These are phyloP conservation scores for Drosophila carrolli DNA, from an alignment of 1,140 invertebrate species.

Conservation along the genomic window DNA sequence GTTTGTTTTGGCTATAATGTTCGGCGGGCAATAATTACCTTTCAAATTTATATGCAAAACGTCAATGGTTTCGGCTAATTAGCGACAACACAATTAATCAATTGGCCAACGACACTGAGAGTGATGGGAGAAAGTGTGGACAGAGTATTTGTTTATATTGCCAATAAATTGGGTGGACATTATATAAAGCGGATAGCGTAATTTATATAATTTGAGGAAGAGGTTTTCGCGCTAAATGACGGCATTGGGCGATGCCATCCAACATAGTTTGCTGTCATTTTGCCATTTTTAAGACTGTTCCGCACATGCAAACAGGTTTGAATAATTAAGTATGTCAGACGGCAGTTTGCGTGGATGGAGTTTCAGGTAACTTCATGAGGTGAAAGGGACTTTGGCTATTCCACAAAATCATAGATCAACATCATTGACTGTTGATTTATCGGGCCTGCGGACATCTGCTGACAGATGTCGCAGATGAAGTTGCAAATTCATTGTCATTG, in stretches of 20 bases:
- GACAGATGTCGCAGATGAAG: conserved; percentile 12
- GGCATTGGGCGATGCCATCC: conserved; percentile 1
- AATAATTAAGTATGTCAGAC: background rate
- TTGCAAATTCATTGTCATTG: conserved; percentile 5
- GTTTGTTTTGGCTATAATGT: conserved; percentile 31
- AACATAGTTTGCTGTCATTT: background rate
- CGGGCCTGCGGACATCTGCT: conserved; percentile 4
- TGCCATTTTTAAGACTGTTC: conserved; percentile 11
- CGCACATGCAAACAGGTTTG: conserved; percentile 16
- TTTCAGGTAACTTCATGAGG: conserved; percentile 13
- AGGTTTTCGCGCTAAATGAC: background rate
- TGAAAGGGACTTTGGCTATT: background rate
- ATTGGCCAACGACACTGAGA: conserved; percentile 5
- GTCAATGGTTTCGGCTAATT: conserved; percentile 33
- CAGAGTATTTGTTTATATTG: background rate
- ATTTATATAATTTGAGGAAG: background rate
- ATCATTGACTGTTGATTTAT: background rate
- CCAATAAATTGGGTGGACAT: conserved; percentile 6
- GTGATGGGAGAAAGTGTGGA: conserved; percentile 24
- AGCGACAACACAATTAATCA: conserved; percentile 28
- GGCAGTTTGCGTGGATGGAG: conserved; percentile 1
- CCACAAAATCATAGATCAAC: conserved; percentile 5
- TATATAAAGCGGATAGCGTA: background rate
- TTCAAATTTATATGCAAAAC: conserved; percentile 34
- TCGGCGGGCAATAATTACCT: conserved; percentile 22